These are phyloP conservation scores for Datnioides undecimradiatus DNA, from an alignment of 2,113 vertebrate species.

Conservation along the genomic window DNA sequence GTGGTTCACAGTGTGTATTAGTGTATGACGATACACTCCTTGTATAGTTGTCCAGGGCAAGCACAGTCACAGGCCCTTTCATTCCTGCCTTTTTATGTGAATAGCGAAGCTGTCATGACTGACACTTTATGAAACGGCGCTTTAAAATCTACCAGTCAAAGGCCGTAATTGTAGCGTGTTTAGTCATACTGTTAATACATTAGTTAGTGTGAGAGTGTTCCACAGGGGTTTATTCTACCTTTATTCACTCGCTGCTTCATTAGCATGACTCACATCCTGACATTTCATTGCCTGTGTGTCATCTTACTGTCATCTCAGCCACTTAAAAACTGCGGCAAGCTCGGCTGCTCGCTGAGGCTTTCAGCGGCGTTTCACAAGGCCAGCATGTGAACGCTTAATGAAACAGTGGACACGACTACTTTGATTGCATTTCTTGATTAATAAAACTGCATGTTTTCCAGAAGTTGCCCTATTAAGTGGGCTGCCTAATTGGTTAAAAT, in stretches of 20 bases:
- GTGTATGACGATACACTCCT: conserved; percentile 27
- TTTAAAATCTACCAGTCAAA: conserved; percentile 56
- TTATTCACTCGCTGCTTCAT: conserved; percentile 48
- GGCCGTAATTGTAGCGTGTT: conserved; percentile 46
- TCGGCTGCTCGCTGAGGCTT: conserved; percentile 12
- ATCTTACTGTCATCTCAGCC: conserved; percentile 52
- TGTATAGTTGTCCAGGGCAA: conserved; percentile 32
- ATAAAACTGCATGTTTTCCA: not conserved
- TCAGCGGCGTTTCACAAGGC: conserved; percentile 6
- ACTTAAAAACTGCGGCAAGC: conserved; percentile 35
- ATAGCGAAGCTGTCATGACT: conserved; percentile 43
- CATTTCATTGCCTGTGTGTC: conserved; percentile 55
- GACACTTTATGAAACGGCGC: conserved; percentile 51
- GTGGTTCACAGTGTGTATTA: conserved; percentile 13
- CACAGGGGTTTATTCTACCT: conserved; percentile 44
- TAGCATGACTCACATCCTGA: conserved; percentile 66
- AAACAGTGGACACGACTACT: conserved; percentile 20
- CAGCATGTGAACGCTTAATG: not conserved
- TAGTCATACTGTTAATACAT: conserved; percentile 56
- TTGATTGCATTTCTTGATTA: not conserved
- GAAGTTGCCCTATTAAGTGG: not conserved
- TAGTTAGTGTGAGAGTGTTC: conserved; percentile 49
- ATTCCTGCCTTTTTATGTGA: conserved; percentile 57
- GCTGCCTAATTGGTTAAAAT: conserved; percentile 6
- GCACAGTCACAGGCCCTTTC: conserved; percentile 45